Conservation (phyloP, 2,888 invertebrate genomes). For the Limenitis camilla region DNA sequence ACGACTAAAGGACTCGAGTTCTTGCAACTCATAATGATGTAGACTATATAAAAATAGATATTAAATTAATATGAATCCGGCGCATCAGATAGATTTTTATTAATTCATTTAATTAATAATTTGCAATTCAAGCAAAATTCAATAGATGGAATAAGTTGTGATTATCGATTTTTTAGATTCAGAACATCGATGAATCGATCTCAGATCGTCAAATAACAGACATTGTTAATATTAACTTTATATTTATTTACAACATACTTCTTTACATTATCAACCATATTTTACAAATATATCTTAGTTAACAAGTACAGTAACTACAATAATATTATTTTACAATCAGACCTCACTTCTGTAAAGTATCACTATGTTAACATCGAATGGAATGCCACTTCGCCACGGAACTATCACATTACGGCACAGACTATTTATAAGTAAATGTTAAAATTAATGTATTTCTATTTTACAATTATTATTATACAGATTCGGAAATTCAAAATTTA, state of each 20-base stretch:
- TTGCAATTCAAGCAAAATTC: too few relatives aligned
- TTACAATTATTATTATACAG: slow-evolving; percentile 6
- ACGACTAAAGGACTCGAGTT: too few relatives aligned
- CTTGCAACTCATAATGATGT: too few relatives aligned
- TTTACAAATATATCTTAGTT: slow-evolving; percentile 73
- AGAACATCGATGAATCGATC: too few relatives aligned
- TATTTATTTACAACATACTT: slow-evolving; percentile 73
- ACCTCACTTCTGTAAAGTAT: slow-evolving; percentile 57
- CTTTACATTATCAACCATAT: slow-evolving; percentile 72
- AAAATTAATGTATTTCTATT: neutral
- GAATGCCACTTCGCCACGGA: slow-evolving; percentile 49
- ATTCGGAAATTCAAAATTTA: neutral
- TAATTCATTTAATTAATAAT: too few relatives aligned
- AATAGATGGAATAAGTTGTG: too few relatives aligned
- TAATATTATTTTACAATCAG: slow-evolving; percentile 69
- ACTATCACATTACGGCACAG: slow-evolving; percentile 61
- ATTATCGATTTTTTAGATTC: too few relatives aligned
- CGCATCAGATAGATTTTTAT: too few relatives aligned
- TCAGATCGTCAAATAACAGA: neutral
- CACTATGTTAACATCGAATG: slow-evolving; percentile 52
- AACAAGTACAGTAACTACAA: slow-evolving; percentile 54
- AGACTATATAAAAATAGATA: too few relatives aligned
- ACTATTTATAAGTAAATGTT: slow-evolving; percentile 26
- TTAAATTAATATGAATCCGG: too few relatives aligned
- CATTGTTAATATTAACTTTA: slow-evolving; percentile 53